Conservation (phyloP, 2,888 invertebrate species). For the Ametastegia equiseti region DNA sequence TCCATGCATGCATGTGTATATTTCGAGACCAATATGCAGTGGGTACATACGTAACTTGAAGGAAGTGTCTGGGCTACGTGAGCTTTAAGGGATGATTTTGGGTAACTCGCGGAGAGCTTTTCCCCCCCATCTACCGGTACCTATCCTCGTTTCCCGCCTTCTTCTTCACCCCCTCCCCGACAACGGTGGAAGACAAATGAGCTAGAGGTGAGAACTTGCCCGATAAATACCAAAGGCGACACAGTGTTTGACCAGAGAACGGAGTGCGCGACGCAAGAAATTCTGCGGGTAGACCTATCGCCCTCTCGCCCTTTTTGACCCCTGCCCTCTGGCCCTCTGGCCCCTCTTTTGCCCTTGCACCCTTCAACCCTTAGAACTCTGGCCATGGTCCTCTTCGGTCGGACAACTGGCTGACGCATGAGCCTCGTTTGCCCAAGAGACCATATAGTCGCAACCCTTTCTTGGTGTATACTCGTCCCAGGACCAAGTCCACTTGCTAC, state of each 20-base stretch:
- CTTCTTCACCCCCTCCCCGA: conserved; percentile 46
- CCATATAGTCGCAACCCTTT: conserved; percentile 59
- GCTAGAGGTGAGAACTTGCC: conserved; percentile 76
- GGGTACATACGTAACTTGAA: background rate
- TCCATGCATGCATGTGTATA: too few species aligned
- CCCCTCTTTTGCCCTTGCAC: conserved; percentile 58
- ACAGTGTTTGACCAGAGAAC: conserved; percentile 74
- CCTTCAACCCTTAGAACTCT: conserved; percentile 36
- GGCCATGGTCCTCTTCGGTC: conserved; percentile 45
- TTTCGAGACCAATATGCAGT: background rate
- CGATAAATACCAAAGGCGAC: conserved; percentile 76
- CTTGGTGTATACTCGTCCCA: too few species aligned
- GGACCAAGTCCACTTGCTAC: conserved; percentile 65
- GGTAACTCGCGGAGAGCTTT: conserved; percentile 32
- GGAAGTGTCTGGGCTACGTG: background rate
- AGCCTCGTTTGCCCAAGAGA: conserved; percentile 59
- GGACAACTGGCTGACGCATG: conserved; percentile 55
- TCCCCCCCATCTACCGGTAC: conserved; percentile 1
- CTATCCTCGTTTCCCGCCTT: conserved; percentile 47
- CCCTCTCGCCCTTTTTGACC: conserved; percentile 57
- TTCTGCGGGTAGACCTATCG: conserved; percentile 64
- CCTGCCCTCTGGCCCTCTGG: conserved; percentile 53
- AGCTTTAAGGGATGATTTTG: background rate
- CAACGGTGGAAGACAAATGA: conserved; percentile 72
- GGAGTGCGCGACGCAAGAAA: conserved; percentile 71